A percentile compares a stretch with the other conserved stretches of the same genome.
These are phyloP conservation scores for Eulacestoma nigropectus DNA, from an alignment of 2,113 vertebrate species.

Conservation along the genomic window DNA sequence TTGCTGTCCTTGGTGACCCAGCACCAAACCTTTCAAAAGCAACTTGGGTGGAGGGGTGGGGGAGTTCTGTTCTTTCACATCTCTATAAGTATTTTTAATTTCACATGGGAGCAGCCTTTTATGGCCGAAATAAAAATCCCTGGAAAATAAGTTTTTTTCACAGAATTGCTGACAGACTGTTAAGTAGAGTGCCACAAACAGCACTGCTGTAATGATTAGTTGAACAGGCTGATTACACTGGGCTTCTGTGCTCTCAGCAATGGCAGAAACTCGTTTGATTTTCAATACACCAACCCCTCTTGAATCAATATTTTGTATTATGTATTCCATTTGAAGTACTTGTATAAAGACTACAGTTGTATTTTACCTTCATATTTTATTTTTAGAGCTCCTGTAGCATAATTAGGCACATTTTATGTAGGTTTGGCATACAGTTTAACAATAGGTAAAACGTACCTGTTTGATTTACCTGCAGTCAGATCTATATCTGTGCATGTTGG, in stretches of 20 bases:
- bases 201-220: conserved; percentile 48
- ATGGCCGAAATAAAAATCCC: neutral
- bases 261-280: conserved; percentile 61
- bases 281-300: conserved; percentile 41
- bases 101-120: neutral
- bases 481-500: neutral
- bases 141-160: conserved; percentile 1
- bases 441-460: neutral
- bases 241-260: conserved; percentile 41
- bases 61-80: neutral
- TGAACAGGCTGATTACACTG: conserved; percentile 54
- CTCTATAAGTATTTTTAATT: neutral
- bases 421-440: neutral
- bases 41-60: neutral
- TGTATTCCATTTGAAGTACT: conserved; percentile 46
- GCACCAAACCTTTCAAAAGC: neutral
- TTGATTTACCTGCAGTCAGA: neutral
- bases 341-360: neutral
- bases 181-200: conserved; percentile 37
- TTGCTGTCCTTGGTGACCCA: neutral
- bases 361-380: conserved; percentile 31
- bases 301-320: conserved; percentile 61
- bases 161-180: conserved; percentile 24
- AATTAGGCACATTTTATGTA: neutral
- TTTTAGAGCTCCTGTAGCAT: conserved; percentile 1